Percentiles rank a stretch among this genome's conserved stretches.
Evolutionary conservation across 2,113 vertebrate species (phyloP).

Genomic region (Copsychus sechellarum): DNA sequence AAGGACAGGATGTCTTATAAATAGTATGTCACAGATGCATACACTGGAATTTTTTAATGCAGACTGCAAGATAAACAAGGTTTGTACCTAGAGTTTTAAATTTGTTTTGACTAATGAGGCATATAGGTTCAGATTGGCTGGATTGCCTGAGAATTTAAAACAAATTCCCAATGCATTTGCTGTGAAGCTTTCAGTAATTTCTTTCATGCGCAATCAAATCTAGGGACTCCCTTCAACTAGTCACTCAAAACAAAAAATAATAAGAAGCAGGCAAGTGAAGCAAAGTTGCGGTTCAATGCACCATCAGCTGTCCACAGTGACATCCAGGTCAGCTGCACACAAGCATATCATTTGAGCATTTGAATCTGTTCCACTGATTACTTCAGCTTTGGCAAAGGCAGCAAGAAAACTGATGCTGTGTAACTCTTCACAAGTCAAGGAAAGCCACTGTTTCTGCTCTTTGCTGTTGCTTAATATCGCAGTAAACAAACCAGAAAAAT

Average conservation of each 20-base stretch:
- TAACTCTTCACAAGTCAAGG: neutral
- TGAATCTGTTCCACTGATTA: slow-evolving; percentile 21
- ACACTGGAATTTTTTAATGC: fast-evolving
- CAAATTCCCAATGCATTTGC: neutral
- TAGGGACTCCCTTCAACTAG: neutral
- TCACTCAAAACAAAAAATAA: neutral
- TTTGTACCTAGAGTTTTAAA: neutral
- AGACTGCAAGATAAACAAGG: neutral
- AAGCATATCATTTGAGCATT: neutral
- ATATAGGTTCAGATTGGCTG: neutral
- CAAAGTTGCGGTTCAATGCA: neutral
- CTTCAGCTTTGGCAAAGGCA: slow-evolving; percentile 5
- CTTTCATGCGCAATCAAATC: neutral
- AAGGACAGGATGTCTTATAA: neutral
- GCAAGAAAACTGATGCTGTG: neutral
- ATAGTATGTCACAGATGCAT: neutral
- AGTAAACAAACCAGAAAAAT: slow-evolving; percentile 33
- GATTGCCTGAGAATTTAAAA: neutral
- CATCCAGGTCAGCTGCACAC: neutral
- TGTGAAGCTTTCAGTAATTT: neutral
- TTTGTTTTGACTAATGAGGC: neutral
- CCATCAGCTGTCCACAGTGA: neutral
- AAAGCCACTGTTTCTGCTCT: slow-evolving; percentile 9
- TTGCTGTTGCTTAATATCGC: neutral
- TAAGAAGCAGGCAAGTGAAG: neutral